Conservation (phyloP, 2,888 invertebrate genomes). For the Hydrotaea diabolus region DNA sequence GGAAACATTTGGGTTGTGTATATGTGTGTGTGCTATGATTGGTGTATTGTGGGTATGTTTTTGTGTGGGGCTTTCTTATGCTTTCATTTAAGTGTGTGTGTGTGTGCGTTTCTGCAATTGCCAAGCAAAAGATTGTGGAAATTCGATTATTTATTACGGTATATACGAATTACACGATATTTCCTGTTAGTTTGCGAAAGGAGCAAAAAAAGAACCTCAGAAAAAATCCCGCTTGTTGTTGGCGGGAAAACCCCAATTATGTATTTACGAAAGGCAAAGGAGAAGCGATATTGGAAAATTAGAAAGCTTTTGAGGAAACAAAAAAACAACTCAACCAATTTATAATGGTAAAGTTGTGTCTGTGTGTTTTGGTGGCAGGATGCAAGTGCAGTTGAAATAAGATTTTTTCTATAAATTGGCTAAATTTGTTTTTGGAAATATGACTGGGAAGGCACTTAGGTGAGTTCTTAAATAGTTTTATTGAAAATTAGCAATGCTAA, state of each 20-base stretch:
- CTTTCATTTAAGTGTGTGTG: not conserved
- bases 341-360: too few relatives aligned
- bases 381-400: not conserved
- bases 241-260: slow-evolving; percentile 38
- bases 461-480: not conserved
- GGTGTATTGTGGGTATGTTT: not conserved
- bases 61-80: not conserved
- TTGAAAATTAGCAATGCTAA: not conserved
- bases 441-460: not conserved
- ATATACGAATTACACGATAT: slow-evolving; percentile 72
- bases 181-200: slow-evolving; percentile 62
- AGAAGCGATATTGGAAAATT: slow-evolving; percentile 16
- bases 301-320: slow-evolving; percentile 1
- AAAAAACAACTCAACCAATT: too few relatives aligned
- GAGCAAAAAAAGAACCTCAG: slow-evolving; percentile 2
- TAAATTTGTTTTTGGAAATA: not conserved
- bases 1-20: slow-evolving; percentile 1
- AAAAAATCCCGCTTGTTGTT: too few relatives aligned
- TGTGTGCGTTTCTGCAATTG: slow-evolving; percentile 39
- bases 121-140: slow-evolving; percentile 72
- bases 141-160: slow-evolving; percentile 76
- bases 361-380: not conserved
- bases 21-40: not conserved
- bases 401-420: not conserved
- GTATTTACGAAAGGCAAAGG: not conserved